Percentiles rank a stretch among this genome's conserved stretches.
phyloP scores from a whole-genome alignment of 2,113 vertebrate species.

The Lamprologus tigripictilis region DNA sequence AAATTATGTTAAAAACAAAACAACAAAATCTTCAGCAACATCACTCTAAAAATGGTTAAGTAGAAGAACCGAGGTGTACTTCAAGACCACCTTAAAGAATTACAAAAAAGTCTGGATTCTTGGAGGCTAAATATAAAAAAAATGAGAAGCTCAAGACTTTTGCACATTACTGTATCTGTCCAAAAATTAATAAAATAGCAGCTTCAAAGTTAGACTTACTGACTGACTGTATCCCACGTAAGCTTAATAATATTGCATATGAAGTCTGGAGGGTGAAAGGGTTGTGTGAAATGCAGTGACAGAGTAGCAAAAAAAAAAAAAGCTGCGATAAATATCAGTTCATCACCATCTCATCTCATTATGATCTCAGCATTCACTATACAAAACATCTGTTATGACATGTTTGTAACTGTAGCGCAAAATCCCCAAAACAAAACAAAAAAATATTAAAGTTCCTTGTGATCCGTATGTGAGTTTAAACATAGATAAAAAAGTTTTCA shows the following conservation, averaged over 20 bases:
- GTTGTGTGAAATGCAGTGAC: not conserved
- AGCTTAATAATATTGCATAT: not conserved
- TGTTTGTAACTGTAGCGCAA: not conserved
- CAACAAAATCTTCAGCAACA: not conserved
- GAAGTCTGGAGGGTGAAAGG: not conserved
- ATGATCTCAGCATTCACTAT: not conserved
- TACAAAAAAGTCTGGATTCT: not conserved
- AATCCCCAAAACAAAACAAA: accelerated
- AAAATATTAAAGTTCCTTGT: not conserved
- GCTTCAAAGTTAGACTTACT: not conserved
- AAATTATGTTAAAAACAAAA: not conserved
- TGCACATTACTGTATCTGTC: not conserved
- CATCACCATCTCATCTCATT: not conserved
- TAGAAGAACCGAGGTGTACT: not conserved
- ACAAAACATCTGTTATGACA: not conserved
- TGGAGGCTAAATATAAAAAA: not conserved
- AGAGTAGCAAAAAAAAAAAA: not conserved
- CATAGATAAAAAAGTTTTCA: not conserved
- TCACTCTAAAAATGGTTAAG: not conserved
- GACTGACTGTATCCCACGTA: not conserved
- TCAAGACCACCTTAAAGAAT: not conserved
- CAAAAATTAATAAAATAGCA: not conserved
- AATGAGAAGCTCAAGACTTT: not conserved
- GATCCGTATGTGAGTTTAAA: not conserved
- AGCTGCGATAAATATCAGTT: not conserved